Conservation (phyloP, 2,113 vertebrate genomes). For the Eptesicus fuscus region DNA sequence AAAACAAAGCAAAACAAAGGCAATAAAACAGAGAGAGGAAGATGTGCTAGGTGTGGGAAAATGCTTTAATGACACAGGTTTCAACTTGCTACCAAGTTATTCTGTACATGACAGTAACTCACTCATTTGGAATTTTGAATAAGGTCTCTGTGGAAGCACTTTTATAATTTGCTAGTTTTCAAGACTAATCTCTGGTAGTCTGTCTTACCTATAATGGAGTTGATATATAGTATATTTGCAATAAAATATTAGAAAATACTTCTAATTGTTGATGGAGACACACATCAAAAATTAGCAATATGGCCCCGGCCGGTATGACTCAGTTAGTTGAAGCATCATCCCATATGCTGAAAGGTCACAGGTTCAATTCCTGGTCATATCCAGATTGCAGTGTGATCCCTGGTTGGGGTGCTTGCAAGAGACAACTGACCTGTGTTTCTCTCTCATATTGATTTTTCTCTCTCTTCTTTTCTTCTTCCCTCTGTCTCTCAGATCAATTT, state of each 20-base stretch:
- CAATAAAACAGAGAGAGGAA: not conserved
- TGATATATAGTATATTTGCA: not conserved
- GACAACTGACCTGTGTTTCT: not conserved
- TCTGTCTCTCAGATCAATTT: not conserved
- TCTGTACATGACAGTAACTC: not conserved
- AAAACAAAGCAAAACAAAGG: not conserved
- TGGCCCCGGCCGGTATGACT: not conserved
- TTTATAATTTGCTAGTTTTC: not conserved
- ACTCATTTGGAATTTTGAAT: not conserved
- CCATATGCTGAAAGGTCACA: not conserved
- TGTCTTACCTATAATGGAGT: not conserved
- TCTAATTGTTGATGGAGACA: not conserved
- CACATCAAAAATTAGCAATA: not conserved
- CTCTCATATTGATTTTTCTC: not conserved
- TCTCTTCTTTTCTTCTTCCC: not conserved
- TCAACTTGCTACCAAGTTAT: not conserved
- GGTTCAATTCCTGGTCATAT: not conserved
- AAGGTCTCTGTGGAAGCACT: not conserved
- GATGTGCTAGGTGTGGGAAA: conserved; percentile 1
- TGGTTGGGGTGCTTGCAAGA: not conserved
- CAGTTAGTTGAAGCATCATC: not conserved
- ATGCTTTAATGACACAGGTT: not conserved
- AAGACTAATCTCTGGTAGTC: not conserved
- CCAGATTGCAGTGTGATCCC: not conserved
- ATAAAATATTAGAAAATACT: not conserved